phyloP scores from a whole-genome alignment of 2,113 vertebrate species.

The Mungos mungo region DNA sequence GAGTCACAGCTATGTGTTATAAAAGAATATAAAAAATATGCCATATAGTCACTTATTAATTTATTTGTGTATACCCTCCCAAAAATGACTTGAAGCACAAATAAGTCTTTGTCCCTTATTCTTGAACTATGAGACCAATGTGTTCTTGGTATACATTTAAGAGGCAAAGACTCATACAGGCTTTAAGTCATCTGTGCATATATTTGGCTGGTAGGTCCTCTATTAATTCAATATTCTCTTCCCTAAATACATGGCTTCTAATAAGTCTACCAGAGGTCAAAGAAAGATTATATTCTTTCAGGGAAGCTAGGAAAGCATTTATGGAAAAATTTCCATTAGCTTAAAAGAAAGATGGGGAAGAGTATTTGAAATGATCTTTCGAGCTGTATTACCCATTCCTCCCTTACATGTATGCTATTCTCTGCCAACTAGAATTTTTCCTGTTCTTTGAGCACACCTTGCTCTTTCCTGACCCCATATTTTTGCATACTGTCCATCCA shows the following conservation, averaged over 20 bases:
- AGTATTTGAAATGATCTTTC: neutral
- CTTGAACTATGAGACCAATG: neutral
- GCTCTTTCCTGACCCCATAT: neutral
- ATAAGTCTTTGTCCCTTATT: neutral
- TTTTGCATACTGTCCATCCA: neutral
- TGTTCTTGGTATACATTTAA: neutral
- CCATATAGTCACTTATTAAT: neutral
- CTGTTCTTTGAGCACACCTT: neutral
- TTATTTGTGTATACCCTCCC: neutral
- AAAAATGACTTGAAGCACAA: conserved; percentile 14
- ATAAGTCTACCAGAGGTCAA: neutral
- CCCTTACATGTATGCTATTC: neutral
- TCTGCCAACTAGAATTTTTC: neutral
- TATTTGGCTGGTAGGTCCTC: neutral
- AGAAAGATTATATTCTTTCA: neutral
- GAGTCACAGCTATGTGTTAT: neutral
- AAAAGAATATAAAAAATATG: neutral
- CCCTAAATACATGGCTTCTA: neutral
- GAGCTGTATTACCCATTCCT: neutral
- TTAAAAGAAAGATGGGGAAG: neutral
- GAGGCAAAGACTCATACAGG: neutral
- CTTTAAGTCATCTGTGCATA: neutral
- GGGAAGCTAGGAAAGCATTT: neutral
- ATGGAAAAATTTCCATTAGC: neutral
- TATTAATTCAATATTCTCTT: neutral